These are phyloP conservation scores for Noctua pronuba DNA, from an alignment of 2,888 invertebrate genomes.

Conservation along the genomic window DNA sequence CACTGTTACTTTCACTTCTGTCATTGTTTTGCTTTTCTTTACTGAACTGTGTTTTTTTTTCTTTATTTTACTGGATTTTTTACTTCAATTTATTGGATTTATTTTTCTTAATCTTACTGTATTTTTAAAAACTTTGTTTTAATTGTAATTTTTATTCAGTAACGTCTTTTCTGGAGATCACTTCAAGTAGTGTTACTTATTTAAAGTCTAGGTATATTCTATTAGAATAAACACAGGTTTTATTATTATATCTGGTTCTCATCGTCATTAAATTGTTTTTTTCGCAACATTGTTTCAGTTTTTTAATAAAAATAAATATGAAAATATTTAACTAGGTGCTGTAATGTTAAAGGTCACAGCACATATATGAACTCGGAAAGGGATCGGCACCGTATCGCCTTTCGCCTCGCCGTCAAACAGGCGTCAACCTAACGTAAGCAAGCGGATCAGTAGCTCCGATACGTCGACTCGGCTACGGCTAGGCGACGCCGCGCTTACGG, in stretches of 20 bases:
- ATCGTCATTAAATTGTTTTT: not conserved
- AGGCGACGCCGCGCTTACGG: too few species aligned
- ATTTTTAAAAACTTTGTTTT: not conserved
- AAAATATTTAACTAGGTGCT: too few species aligned
- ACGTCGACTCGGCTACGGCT: too few species aligned
- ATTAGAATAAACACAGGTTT: not conserved
- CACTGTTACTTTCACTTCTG: conserved; percentile 14
- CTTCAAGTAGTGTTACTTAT: not conserved
- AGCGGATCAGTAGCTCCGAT: too few species aligned
- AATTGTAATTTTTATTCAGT: not conserved
- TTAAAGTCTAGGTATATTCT: too few species aligned
- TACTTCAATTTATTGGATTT: not conserved
- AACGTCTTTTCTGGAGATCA: conserved; percentile 10
- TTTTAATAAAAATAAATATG: too few species aligned
- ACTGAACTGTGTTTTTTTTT: not conserved
- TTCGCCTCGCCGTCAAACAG: too few species aligned
- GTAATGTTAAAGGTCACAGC: too few species aligned
- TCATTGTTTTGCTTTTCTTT: conserved; percentile 21
- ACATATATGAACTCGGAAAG: too few species aligned
- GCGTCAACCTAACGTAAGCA: too few species aligned
- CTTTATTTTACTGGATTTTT: not conserved
- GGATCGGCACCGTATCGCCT: too few species aligned
- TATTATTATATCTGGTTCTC: not conserved
- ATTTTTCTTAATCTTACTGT: not conserved
- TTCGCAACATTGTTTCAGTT: too few species aligned